Evolutionary conservation across 2,113 vertebrate species (phyloP), one percentile per base, ranked within the genome.

Genomic region (Notarius lentiginosus): DNA sequence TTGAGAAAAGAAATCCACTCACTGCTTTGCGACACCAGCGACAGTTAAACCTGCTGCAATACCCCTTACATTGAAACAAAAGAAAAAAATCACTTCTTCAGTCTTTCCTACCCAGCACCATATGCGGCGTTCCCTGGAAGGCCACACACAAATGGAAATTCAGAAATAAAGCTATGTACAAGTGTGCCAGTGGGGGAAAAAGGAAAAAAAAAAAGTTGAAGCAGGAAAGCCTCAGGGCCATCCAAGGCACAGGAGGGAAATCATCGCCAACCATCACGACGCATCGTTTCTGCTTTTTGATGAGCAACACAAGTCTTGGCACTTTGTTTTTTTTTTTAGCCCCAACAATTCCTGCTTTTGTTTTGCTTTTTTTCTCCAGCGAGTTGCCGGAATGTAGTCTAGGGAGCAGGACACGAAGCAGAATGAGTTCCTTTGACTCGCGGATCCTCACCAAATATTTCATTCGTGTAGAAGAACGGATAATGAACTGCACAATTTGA

Each of bases 141-240:
- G 24, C 84, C 84, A 80, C 79, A 86, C 79, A 61, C 63, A 73
- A 47, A 82, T 87, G 77, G 77, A 81, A 86, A 72, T 81, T 73
- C 66, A 82, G 79, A 82, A 58, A 56, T 6, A 30, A 47, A 72
- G 60, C 22, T 34, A 30, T 55, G 63, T 68, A 27, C 76, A 7
- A 18, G 51, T 70, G 18, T 66, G 17, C 24, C 56, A 55, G 58
- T 60, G 24, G 22, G 34, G 41, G 41, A 4, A 3, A 8, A 22
- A 30, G 41, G 34, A 2, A 8, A 22, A 30, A n/a, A n/a, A 27
- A 63, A 63, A 58, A 51, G 20, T n/a, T 17, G 11, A 70, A 34
- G 10, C 27, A 82, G 68, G 17, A 80, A 82, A 85, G 63, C 79
- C 58, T 9, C 68, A 86, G 70, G 53, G 49, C 30, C 53, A 15